Percentiles rank a stretch among this genome's conserved stretches.
These are phyloP conservation scores for Cervus canadensis DNA, from an alignment of 2,113 vertebrate species.

Conservation along the genomic window DNA sequence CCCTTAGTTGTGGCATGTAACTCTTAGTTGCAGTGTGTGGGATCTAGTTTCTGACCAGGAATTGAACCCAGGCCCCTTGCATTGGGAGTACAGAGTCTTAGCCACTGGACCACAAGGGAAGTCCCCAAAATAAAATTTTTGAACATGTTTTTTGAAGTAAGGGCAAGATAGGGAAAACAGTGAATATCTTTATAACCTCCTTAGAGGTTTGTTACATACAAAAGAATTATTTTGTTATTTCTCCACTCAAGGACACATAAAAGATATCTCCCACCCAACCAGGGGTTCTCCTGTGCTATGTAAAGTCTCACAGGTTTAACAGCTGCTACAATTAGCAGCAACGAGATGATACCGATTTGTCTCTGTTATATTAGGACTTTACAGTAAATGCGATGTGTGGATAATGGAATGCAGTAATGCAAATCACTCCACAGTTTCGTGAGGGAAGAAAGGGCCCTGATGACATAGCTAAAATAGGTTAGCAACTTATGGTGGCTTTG, in stretches of 20 bases:
- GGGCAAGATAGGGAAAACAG: not conserved
- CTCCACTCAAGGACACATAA: conserved; percentile 9
- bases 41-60: not conserved
- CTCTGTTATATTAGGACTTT: not conserved
- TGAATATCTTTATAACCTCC: conserved; percentile 10
- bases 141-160: not conserved
- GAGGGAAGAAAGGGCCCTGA: conserved; percentile 20
- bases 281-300: not conserved
- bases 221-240: conserved; percentile 32
- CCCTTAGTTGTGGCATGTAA: not conserved
- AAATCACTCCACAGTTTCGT: not conserved
- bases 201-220: not conserved
- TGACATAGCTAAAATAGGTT: conserved; percentile 49
- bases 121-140: not conserved
- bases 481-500: conserved; percentile 31
- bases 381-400: not conserved
- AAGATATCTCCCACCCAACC: conserved; percentile 4
- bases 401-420: conserved; percentile 19
- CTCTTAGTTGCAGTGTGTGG: not conserved
- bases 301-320: not conserved
- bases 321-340: conserved; percentile 6
- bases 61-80: not conserved
- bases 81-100: not conserved
- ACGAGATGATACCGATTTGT: not conserved
- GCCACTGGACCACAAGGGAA: not conserved